A percentile compares a stretch with the other conserved stretches of the same genome.
Conservation (phyloP, 2,113 vertebrate genomes). For the Pituophis catenifer region DNA sequence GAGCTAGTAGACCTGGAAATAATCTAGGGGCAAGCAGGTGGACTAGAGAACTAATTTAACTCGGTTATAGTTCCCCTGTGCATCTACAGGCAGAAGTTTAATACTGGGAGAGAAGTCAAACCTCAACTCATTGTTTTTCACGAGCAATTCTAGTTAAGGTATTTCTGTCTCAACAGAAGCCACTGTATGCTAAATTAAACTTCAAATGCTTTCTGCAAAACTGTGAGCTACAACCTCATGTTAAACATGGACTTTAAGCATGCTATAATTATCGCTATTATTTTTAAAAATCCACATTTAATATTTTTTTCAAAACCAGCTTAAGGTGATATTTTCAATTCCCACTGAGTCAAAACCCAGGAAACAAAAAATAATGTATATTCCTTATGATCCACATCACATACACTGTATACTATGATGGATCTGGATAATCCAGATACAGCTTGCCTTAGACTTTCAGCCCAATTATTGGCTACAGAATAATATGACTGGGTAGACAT, state of each 20-base stretch:
- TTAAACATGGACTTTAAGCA: background rate
- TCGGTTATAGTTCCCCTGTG: background rate
- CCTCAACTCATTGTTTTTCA: background rate
- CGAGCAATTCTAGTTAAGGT: background rate
- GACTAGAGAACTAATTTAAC: background rate
- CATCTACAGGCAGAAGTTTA: background rate
- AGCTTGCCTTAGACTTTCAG: background rate
- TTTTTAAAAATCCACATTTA: background rate
- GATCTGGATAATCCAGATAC: background rate
- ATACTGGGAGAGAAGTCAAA: background rate
- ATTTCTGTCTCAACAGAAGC: background rate
- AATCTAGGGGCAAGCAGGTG: background rate
- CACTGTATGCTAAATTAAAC: background rate
- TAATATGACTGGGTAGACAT: background rate
- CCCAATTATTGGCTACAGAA: background rate
- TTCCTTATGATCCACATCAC: background rate
- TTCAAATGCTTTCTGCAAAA: background rate
- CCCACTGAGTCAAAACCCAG: background rate
- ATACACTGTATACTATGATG: background rate
- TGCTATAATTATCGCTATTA: background rate
- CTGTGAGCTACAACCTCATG: background rate
- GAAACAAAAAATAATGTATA: background rate
- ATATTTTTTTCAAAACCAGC: background rate
- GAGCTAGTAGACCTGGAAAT: background rate
- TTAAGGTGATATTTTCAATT: background rate